Evolutionary conservation across 1,140 invertebrate genomes (phyloP).

Genomic region (Diploscapter pachys): DNA sequence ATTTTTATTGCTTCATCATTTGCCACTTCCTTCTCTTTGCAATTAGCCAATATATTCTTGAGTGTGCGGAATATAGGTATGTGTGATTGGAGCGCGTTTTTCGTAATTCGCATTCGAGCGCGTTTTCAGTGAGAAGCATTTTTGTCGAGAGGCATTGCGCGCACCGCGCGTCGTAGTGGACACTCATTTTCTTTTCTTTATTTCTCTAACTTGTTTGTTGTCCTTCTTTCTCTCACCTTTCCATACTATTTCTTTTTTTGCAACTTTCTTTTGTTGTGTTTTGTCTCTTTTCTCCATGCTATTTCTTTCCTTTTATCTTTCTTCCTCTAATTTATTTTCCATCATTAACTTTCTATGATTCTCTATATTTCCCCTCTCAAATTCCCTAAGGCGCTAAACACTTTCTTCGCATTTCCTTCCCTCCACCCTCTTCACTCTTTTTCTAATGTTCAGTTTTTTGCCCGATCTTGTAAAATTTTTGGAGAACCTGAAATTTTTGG

Average conservation of each 20-base stretch:
- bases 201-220: background rate
- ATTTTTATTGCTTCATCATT: background rate
- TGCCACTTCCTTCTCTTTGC: background rate
- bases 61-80: too few species aligned
- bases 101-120: too few species aligned
- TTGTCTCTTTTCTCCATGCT: conserved; percentile 19
- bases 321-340: background rate
- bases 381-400: background rate
- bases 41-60: conserved; percentile 15
- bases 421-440: background rate
- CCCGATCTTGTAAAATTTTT: background rate
- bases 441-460: background rate
- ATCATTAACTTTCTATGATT: background rate
- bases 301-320: conserved; percentile 6
- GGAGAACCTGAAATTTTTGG: background rate
- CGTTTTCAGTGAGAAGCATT: too few species aligned
- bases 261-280: background rate
- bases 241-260: background rate
- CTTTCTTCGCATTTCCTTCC: background rate
- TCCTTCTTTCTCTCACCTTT: background rate
- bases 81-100: too few species aligned
- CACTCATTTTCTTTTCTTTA: conserved; percentile 1
- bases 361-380: background rate
- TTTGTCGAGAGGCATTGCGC: too few species aligned
- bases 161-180: too few species aligned